phyloP scores from a whole-genome alignment of 2,797 vertebrate genomes.

The Garrulus glandarius region DNA sequence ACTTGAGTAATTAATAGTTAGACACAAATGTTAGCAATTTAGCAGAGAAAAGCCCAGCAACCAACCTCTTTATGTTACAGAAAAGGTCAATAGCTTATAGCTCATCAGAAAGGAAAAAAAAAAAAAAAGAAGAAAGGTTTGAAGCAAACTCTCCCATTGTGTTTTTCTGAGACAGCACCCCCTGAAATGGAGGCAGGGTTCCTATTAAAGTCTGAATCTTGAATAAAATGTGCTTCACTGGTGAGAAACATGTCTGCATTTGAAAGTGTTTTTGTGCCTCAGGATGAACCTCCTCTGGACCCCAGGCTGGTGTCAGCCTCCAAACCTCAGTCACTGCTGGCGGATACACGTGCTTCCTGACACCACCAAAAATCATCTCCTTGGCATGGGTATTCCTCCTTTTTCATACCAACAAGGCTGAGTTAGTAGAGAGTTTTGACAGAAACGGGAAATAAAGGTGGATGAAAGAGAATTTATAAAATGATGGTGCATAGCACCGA shows the following conservation, averaged over 20 bases:
- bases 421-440: background rate
- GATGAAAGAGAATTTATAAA: background rate
- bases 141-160: background rate
- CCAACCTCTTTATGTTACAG: background rate
- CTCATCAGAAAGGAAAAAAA: background rate
- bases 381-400: background rate
- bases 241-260: background rate
- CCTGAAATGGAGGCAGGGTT: background rate
- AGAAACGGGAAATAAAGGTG: background rate
- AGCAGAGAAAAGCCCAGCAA: conserved; percentile 13
- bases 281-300: accelerated
- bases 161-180: background rate
- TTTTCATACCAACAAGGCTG: background rate
- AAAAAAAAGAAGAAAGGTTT: background rate
- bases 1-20: conserved; percentile 30
- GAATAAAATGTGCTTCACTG: background rate
- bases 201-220: background rate
- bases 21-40: background rate
- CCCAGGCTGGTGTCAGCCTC: background rate
- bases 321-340: accelerated
- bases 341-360: accelerated
- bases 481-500: background rate
- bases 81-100: conserved; percentile 22
- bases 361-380: background rate
- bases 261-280: background rate